Base-by-base conservation (phyloP, 2,888 invertebrate species). In the Leptinotarsa haldemani region DNA sequence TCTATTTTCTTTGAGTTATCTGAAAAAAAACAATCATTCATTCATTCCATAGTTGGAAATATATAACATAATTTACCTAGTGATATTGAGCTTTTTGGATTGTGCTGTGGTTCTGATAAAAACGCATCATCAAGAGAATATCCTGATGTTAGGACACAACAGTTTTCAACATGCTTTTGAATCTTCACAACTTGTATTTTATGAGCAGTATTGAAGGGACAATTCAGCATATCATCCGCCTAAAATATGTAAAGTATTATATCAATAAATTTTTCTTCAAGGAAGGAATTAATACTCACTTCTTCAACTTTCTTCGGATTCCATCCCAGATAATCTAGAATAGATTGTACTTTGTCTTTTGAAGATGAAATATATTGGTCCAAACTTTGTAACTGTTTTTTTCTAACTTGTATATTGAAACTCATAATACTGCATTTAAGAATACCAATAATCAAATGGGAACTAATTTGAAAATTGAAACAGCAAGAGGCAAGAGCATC, bases 131-230 rank as follows among this genome's bases (percentile, higher is more conserved):
- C 80, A 71, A 84, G 80, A 46, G 82, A 78, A 78, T 91, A 90
- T 70, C 89, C 89, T 80, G 89, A 87, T 20, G 85, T 83, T 80
- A 85, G 88, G 83, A 90, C 85, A 56, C 85, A 84, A 81, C 90
- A 91, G 76, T 83, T 84, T 61, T 85, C 82, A 7, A 89, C 79
- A 84, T 90, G 90, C 66, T 84, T 81, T 40, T 87, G 84, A 12
- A 88, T 79, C 52, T 82, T 85, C 77, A 85, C 84, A 73, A 85
- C 80, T n/a, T 86, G 84, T 61, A 90, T 82, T 74, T 85, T 83
- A 81, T 91, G 90, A 16, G 85, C 85, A 16, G 83, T 74, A 83
- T 90, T 86, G 25, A 89, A 84, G 1, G 89, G 88, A 76, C 90
- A 90, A n/a, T 87, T 80, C 47, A 85, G 80, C 40, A 85, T 82